Percentiles rank a stretch among this genome's conserved stretches.
These are phyloP conservation scores for Abrostola tripartita DNA, from an alignment of 2,888 invertebrate genomes.

Conservation along the genomic window DNA sequence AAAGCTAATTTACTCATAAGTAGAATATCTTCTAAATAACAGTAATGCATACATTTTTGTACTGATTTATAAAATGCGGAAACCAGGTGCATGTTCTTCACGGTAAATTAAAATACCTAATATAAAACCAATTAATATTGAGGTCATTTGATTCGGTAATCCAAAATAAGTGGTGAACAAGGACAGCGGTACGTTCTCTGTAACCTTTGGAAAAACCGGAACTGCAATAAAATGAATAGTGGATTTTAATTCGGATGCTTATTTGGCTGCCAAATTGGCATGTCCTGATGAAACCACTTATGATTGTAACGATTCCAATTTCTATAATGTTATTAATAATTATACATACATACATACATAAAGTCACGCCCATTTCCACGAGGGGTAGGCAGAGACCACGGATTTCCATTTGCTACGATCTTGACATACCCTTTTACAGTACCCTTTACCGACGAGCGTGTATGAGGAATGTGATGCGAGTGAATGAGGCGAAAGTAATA, in stretches of 20 bases:
- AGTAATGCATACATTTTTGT: background rate
- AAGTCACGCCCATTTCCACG: too few species aligned
- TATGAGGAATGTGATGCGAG: too few species aligned
- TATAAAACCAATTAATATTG: slow-evolving; percentile 38
- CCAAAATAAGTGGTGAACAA: slow-evolving; percentile 42
- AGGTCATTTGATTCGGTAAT: slow-evolving; percentile 43
- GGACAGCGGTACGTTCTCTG: slow-evolving; percentile 38
- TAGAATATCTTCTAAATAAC: background rate
- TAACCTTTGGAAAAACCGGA: slow-evolving; percentile 44
- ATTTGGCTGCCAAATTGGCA: background rate
- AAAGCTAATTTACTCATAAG: too few species aligned
- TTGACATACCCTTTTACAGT: too few species aligned
- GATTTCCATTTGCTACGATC: too few species aligned
- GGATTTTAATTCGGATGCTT: slow-evolving; percentile 5
- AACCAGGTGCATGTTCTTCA: slow-evolving; percentile 35
- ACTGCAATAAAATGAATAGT: slow-evolving; percentile 16
- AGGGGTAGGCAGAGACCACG: too few species aligned
- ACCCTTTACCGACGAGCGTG: too few species aligned
- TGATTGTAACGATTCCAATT: too few species aligned
- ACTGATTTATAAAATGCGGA: slow-evolving; percentile 49
- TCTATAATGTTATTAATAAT: too few species aligned
- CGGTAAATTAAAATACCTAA: slow-evolving; percentile 43
- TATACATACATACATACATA: too few species aligned
- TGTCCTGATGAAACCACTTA: slow-evolving; percentile 3
- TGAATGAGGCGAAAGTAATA: too few species aligned